These are phyloP conservation scores for Dynastes grantii DNA, from an alignment of 2,888 invertebrate species.

Conservation along the genomic window DNA sequence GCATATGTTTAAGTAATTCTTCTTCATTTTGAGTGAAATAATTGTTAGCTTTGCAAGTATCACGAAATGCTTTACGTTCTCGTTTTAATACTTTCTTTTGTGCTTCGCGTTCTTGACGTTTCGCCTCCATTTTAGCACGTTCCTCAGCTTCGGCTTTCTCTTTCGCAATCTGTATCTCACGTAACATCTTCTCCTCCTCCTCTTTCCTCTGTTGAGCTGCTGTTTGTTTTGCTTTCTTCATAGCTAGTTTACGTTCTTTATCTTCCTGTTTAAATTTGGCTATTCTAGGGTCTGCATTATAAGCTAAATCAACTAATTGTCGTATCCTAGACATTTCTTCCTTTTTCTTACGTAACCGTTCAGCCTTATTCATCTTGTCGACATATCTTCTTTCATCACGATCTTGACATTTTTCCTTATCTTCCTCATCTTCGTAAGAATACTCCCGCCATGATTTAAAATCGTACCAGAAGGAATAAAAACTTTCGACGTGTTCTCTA, in stretches of 20 bases:
- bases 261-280: conserved; percentile 94
- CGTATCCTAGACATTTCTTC: conserved; percentile 96
- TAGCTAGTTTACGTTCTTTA: conserved; percentile 90
- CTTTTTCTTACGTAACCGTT: conserved; percentile 93
- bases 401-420: conserved; percentile 97
- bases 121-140: conserved; percentile 85
- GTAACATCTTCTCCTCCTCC: conserved; percentile 84
- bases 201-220: conserved; percentile 87
- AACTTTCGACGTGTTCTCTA: conserved; percentile 90
- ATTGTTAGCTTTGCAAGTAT: conserved; percentile 85
- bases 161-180: conserved; percentile 82
- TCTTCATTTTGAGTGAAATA: conserved; percentile 84
- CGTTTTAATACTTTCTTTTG: conserved; percentile 90
- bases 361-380: conserved; percentile 97
- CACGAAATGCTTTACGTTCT: conserved; percentile 86
- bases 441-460: conserved; percentile 99
- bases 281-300: conserved; percentile 95
- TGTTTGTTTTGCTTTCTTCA: conserved; percentile 90
- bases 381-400: conserved; percentile 95
- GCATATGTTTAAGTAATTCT: conserved; percentile 87
- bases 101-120: conserved; percentile 89
- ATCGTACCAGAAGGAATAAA: conserved; percentile 98
- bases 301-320: conserved; percentile 93
- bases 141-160: conserved; percentile 88
- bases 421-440: conserved; percentile 98